Evolutionary conservation across 2,113 vertebrate genomes (phyloP), one percentile per base, ranked within the genome.

Genomic region (Dasyornis broadbenti): DNA sequence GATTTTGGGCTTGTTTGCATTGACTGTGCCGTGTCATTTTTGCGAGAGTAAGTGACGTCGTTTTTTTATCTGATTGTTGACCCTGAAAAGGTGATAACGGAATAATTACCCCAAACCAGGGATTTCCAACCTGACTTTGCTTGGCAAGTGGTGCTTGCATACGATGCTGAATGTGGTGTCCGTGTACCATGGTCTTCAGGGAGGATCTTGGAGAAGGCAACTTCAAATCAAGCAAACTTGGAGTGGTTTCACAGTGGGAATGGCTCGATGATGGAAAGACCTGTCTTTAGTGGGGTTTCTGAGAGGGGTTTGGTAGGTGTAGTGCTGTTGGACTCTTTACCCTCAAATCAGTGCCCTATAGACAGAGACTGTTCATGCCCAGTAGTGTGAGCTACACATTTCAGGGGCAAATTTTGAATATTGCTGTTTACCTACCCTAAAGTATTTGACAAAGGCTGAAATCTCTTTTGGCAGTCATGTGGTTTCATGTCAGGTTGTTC

Each of bases 121-220:
- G 35, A 35, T 94, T 96, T 91, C 84, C 81, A 61, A 17, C 42
- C 50, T 42, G 23, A 2, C 33, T 82, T 76, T 63, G 22, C 49
- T 68, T 21, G 66, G 31, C 45, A 40, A 2, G 53, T 0, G 0
- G 21, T 8, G 31, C 5, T 40, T 45, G 49, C 0, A 1, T 12
- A 1, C 3, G 11, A 5, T 8, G 23, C 77, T 0, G 0, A 45
- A 9, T 1, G 2, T 13, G 8, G 19, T 20, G 40, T 23, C 40
- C 0, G 0, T 13, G 27, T n/a, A 15, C 2, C 3, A 0, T 5
- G 52, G 16, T 63, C 42, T 56, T 63, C 39, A 63, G 28, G 10
- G 53, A 68, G n/a, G 21, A 30, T 56, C 54, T 73, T 7, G 0
- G 60, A 45, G 76, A 57, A 80, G 21, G 23, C 40, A 50, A 39